These are phyloP conservation scores for Archocentrus centrarchus DNA, from an alignment of 2,113 vertebrate genomes.

Conservation along the genomic window DNA sequence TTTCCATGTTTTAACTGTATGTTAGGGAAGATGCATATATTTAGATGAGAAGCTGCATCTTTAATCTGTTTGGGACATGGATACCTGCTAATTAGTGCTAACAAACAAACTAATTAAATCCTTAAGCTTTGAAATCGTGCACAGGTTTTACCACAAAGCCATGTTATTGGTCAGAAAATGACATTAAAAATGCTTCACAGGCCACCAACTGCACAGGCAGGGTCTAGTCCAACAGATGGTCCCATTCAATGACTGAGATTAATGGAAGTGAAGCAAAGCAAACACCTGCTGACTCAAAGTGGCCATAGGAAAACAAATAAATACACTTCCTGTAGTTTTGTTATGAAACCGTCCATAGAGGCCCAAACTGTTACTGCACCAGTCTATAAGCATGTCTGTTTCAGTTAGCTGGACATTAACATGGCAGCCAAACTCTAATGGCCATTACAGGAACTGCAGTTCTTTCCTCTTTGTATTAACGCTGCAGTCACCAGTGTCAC, in stretches of 20 bases:
- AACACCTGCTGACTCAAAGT: background rate
- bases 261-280: background rate
- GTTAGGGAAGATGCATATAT: background rate
- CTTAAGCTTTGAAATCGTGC: background rate
- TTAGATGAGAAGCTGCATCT: background rate
- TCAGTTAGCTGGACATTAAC: background rate
- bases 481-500: too few relatives aligned
- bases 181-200: background rate
- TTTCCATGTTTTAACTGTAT: background rate
- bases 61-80: background rate
- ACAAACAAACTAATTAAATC: background rate
- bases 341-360: background rate
- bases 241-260: background rate
- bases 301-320: background rate
- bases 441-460: background rate
- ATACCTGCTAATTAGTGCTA: background rate
- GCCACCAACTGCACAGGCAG: background rate
- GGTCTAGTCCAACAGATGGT: background rate
- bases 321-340: background rate
- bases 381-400: background rate
- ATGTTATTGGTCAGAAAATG: background rate
- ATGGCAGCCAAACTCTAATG: background rate
- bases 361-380: background rate
- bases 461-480: too few relatives aligned
- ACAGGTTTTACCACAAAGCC: background rate